phyloP scores from a whole-genome alignment of 2,797 vertebrate species.

The Phataginus tetradactyla region DNA sequence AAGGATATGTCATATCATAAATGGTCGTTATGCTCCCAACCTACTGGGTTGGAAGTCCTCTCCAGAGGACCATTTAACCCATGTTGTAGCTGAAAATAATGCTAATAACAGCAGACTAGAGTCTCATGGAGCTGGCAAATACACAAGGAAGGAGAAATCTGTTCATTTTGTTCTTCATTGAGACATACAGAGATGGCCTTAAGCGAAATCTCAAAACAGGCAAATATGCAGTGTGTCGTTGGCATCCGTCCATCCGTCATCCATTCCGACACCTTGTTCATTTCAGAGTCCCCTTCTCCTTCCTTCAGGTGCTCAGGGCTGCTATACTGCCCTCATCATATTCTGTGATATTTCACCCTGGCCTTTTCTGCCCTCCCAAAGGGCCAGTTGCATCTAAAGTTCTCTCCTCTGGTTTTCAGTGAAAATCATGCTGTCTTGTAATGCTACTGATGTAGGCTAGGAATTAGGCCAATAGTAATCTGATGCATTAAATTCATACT shows the following conservation, averaged over 20 bases:
- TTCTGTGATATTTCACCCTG: background rate
- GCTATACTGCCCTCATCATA: background rate
- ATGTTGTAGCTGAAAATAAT: background rate
- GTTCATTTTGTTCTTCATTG: background rate
- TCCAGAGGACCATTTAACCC: background rate
- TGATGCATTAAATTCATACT: constrained; percentile 1
- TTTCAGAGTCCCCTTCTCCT: background rate
- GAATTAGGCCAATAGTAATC: background rate
- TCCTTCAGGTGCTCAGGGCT: background rate
- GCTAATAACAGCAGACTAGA: background rate
- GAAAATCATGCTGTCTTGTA: background rate
- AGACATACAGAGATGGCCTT: background rate
- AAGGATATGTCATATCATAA: background rate
- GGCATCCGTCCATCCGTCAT: background rate
- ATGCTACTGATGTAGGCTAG: background rate
- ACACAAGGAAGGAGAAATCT: background rate
- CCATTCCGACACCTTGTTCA: background rate
- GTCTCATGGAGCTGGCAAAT: background rate
- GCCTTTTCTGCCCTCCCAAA: background rate
- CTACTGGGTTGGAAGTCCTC: background rate
- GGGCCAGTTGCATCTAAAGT: background rate
- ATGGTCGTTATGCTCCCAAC: background rate
- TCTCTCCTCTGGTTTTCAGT: background rate
- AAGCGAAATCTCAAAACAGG: background rate
- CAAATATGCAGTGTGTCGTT: background rate